phyloP scores from a whole-genome alignment of 2,113 vertebrate genomes.

The Istiophorus platypterus region DNA sequence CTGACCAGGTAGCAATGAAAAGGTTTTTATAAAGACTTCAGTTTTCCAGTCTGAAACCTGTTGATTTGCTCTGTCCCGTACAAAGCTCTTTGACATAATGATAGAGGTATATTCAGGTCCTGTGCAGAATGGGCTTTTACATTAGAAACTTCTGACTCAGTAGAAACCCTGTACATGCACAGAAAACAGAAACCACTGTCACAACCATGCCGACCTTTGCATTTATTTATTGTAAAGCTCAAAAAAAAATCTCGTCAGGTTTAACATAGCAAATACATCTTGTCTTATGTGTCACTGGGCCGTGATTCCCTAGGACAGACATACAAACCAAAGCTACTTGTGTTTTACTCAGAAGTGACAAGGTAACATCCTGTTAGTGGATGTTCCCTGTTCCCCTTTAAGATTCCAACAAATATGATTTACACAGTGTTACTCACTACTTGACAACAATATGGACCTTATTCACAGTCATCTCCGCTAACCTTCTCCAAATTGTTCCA shows the following conservation, averaged over 20 bases:
- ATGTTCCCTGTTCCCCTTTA: too few relatives aligned
- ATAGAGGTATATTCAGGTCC: too few relatives aligned
- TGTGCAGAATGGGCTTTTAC: background rate
- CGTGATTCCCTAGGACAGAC: background rate
- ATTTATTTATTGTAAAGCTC: background rate
- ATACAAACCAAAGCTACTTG: background rate
- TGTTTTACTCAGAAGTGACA: background rate
- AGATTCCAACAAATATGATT: background rate
- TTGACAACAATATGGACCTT: background rate
- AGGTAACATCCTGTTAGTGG: background rate
- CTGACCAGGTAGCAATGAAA: too few relatives aligned
- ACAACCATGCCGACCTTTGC: background rate
- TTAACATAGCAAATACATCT: background rate
- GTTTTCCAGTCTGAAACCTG: background rate
- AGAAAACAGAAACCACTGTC: background rate
- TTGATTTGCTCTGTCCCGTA: too few relatives aligned
- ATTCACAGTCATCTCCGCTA: background rate
- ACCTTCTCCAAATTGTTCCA: background rate
- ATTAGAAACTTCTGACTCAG: background rate
- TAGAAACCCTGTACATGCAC: background rate
- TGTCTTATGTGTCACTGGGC: background rate
- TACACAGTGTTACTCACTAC: background rate
- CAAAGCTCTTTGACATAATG: too few relatives aligned
- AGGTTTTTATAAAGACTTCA: background rate
- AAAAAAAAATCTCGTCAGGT: too few relatives aligned